phyloP scores from a whole-genome alignment of 2,888 invertebrate genomes.

The Nemapogon koenigi region DNA sequence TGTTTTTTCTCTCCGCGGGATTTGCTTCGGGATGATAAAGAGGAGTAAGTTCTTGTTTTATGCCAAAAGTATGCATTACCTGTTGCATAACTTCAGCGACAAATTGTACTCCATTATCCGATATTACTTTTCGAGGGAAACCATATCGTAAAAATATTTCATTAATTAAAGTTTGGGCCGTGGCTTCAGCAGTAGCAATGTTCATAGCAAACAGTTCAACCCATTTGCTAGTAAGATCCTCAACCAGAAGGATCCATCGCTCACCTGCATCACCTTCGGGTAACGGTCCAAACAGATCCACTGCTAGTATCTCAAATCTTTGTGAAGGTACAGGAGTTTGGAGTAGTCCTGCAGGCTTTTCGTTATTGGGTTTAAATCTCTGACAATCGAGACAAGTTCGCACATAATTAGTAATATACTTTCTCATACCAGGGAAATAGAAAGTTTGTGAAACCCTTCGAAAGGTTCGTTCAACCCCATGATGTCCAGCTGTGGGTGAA shows the following conservation, averaged over 20 bases:
- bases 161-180: constrained; percentile 19
- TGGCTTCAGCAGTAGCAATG: constrained; percentile 18
- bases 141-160: constrained; percentile 24
- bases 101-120: constrained; percentile 25
- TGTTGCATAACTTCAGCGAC: constrained; percentile 22
- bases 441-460: constrained; percentile 13
- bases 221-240: constrained; percentile 20
- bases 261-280: constrained; percentile 16
- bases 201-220: constrained; percentile 20
- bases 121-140: constrained; percentile 19
- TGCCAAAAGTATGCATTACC: constrained; percentile 13
- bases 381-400: constrained; percentile 21
- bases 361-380: constrained; percentile 22
- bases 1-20: constrained; percentile 22
- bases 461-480: constrained; percentile 15
- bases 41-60: constrained; percentile 19
- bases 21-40: constrained; percentile 23
- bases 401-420: constrained; percentile 17
- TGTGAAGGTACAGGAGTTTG: constrained; percentile 19
- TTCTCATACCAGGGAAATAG: constrained; percentile 19
- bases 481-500: constrained; percentile 17
- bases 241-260: constrained; percentile 21
- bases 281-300: constrained; percentile 23
- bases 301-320: constrained; percentile 21
- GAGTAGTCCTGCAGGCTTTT: constrained; percentile 24